Evolutionary conservation across 2,888 invertebrate species (phyloP), one percentile per base, ranked within the genome.

Genomic region (Ptychoptera albimana): DNA sequence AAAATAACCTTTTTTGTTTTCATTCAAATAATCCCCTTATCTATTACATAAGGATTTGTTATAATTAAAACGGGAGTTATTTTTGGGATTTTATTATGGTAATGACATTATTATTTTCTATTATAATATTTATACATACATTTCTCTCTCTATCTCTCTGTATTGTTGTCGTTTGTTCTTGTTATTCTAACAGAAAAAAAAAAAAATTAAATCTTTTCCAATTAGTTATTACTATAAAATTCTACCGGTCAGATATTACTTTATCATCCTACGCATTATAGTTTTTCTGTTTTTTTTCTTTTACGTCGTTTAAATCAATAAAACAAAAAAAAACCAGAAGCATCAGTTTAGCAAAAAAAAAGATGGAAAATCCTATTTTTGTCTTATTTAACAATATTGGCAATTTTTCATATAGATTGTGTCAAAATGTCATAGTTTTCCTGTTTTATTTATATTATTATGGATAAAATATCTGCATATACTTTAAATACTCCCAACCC

Each of bases 1-100:
- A 32, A n/a, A 32, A 30, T 6, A 42, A 42, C 36, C 43, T 34
- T 43, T n/a, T n/a, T n/a, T n/a, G n/a, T n/a, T n/a, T 43, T 39
- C 16, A 23, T 23, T 5, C 23, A 37, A 32, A 37, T 32, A 43
- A 43, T 43, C 43, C 43, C 43, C 32, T 43, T 43, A 43, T 43
- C 43, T 43, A 43, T 43, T 43, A 43, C 43, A 43, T 39, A 43
- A 43, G 43, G 43, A 43, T 43, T 43, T 43, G 43, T 39, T 43
- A 43, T 43, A 43, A 43, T 43, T 43, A 43, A 43, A 43, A 43
- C 37, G 43, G 43, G 43, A n/a, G 43, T 43, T 43, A 43, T 32
- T 37, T n/a, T 38, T 38, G 37, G 43, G 43, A 43, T 43, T 43
- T 43, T 43, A 38, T 43, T 43, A 43, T 43, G 43, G 43, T 43